A percentile compares a stretch with the other conserved stretches of the same genome.
Evolutionary conservation across 2,888 invertebrate species (phyloP).

Genomic region (Julus scanicus): DNA sequence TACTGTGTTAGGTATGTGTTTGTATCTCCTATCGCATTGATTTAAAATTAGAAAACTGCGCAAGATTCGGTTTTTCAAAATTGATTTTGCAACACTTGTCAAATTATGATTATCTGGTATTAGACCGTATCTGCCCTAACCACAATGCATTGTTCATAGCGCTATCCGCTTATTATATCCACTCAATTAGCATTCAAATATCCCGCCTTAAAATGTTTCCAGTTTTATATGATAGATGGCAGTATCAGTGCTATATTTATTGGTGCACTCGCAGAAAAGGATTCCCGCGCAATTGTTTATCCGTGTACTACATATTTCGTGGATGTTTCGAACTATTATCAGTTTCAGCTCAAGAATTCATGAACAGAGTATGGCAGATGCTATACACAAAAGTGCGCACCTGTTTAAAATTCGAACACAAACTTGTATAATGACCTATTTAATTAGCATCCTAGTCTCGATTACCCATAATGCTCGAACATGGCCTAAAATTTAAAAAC

Average conservation of each 20-base stretch:
- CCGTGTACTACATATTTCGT: neutral
- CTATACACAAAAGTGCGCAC: too few species aligned
- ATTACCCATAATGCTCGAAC: conserved; percentile 32
- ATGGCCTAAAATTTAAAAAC: neutral
- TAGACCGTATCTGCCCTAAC: neutral
- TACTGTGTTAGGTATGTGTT: too few species aligned
- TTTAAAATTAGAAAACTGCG: too few species aligned
- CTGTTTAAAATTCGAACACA: too few species aligned
- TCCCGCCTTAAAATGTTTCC: neutral
- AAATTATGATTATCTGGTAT: too few species aligned
- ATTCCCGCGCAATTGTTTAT: neutral
- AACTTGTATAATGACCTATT: neutral
- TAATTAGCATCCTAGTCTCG: neutral
- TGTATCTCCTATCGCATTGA: too few species aligned
- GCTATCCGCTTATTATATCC: neutral
- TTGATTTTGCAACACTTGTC: too few species aligned
- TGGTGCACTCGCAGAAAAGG: neutral
- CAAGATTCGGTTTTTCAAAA: too few species aligned
- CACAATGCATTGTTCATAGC: neutral
- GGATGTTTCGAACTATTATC: neutral
- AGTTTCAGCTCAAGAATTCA: neutral
- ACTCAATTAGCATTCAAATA: neutral
- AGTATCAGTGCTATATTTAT: too few species aligned
- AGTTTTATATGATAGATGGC: neutral
- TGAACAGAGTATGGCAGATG: neutral